Conservation (phyloP, 53 echinoderm and acorn worm genomes). For the Actinopyga echinites region DNA sequence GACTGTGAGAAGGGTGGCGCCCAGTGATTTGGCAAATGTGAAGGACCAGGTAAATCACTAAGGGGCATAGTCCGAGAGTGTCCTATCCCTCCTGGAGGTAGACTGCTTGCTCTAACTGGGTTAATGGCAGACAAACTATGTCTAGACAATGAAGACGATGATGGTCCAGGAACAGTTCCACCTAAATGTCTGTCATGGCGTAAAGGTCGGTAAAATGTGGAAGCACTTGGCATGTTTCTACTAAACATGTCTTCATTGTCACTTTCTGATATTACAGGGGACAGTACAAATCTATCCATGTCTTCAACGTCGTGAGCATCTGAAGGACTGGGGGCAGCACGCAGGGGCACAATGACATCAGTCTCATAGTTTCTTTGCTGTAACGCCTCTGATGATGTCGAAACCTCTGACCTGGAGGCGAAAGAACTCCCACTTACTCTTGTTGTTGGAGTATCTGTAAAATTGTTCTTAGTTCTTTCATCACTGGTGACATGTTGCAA, state of each 20-base stretch:
- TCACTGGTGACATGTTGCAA: background rate
- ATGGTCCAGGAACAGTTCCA: too few species aligned
- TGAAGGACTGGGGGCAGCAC: constrained; percentile 41
- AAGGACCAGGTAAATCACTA: background rate
- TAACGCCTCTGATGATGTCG: constrained; percentile 27
- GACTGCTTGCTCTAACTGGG: background rate
- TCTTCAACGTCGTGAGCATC: constrained; percentile 34
- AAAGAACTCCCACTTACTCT: background rate
- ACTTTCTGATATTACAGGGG: constrained; percentile 41
- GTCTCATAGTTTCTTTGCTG: constrained; percentile 47
- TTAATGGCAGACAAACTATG: background rate
- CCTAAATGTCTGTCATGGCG: too few species aligned
- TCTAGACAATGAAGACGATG: too few species aligned
- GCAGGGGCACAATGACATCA: constrained; percentile 41
- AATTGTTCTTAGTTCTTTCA: background rate
- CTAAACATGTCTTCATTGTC: constrained; percentile 35
- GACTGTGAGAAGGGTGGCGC: background rate
- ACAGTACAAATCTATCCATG: constrained; percentile 43
- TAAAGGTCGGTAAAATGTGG: background rate
- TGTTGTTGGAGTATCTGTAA: background rate
- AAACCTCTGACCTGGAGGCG: constrained; percentile 14
- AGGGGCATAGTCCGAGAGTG: background rate
- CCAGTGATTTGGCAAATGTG: background rate
- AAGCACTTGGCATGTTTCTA: background rate
- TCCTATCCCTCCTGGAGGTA: background rate